Percentiles rank a stretch among this genome's conserved stretches.
phyloP scores from a whole-genome alignment of 37 sponge, comb jelly and placozoan species.

The Theonella swinhoei region DNA sequence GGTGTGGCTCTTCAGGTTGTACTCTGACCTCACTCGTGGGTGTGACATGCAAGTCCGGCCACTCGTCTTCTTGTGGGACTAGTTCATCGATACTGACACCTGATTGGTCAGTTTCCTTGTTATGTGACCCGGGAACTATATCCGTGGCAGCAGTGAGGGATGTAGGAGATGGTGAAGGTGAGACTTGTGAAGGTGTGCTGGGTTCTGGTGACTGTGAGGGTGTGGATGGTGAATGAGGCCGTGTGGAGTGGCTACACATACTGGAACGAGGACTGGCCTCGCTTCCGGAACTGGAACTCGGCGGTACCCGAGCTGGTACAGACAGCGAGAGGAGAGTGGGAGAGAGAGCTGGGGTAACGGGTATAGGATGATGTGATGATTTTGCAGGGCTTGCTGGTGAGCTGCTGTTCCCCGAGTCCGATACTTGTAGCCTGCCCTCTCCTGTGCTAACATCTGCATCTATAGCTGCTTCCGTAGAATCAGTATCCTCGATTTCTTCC shows the following conservation, averaged over 20 bases:
- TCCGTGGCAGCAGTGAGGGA: neutral
- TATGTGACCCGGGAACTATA: neutral
- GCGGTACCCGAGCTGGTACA: too few species aligned
- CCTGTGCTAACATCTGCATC: too few species aligned
- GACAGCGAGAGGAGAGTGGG: too few species aligned
- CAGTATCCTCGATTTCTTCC: too few species aligned
- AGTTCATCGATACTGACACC: neutral
- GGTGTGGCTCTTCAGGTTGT: neutral
- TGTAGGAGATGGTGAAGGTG: neutral
- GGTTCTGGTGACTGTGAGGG: neutral
- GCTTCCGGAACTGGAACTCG: neutral
- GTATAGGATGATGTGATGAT: too few species aligned
- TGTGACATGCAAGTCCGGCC: neutral
- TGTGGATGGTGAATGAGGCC: neutral
- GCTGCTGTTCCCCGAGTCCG: too few species aligned
- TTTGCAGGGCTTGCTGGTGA: neutral
- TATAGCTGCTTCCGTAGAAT: too few species aligned
- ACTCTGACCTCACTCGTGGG: neutral
- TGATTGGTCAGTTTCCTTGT: neutral
- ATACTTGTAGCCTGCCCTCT: too few species aligned
- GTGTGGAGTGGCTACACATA: conserved; percentile 15
- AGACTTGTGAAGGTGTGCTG: neutral
- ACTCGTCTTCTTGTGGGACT: neutral
- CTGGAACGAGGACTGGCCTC: neutral
- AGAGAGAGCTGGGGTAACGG: too few species aligned